Percentiles rank a stretch among this genome's conserved stretches.
Evolutionary conservation across 2,888 invertebrate species (phyloP).

Genomic region (Alloplasta piceator): DNA sequence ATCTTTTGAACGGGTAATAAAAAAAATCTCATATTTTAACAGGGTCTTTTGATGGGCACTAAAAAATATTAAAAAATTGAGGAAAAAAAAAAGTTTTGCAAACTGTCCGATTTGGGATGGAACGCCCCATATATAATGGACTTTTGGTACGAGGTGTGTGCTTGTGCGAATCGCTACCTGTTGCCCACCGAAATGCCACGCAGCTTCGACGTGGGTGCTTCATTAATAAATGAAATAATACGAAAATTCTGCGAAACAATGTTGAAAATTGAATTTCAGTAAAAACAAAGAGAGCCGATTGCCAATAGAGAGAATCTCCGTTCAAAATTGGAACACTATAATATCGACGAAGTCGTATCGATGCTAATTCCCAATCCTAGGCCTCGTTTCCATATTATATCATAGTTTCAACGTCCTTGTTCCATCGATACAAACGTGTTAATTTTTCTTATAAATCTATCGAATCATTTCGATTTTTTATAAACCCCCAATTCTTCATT

Average conservation of each 20-base stretch:
- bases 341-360: slow-evolving; percentile 46
- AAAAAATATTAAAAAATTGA: too few species aligned
- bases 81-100: too few species aligned
- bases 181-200: too few species aligned
- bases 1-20: too few species aligned
- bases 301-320: neutral
- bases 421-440: neutral
- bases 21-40: too few species aligned
- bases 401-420: slow-evolving; percentile 1
- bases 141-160: too few species aligned
- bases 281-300: neutral
- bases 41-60: too few species aligned
- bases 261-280: neutral
- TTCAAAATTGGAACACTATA: slow-evolving; percentile 12
- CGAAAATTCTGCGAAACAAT: too few species aligned
- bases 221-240: neutral
- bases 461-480: too few species aligned
- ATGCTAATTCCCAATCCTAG: slow-evolving; percentile 46
- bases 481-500: too few species aligned
- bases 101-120: too few species aligned
- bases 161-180: slow-evolving; percentile 24
- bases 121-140: too few species aligned
- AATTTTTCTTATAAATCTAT: neutral
- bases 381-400: slow-evolving; percentile 38
- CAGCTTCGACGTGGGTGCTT: neutral